These are phyloP conservation scores for Tetramorium simillimum DNA, from an alignment of 1,140 invertebrate genomes.

Conservation along the genomic window DNA sequence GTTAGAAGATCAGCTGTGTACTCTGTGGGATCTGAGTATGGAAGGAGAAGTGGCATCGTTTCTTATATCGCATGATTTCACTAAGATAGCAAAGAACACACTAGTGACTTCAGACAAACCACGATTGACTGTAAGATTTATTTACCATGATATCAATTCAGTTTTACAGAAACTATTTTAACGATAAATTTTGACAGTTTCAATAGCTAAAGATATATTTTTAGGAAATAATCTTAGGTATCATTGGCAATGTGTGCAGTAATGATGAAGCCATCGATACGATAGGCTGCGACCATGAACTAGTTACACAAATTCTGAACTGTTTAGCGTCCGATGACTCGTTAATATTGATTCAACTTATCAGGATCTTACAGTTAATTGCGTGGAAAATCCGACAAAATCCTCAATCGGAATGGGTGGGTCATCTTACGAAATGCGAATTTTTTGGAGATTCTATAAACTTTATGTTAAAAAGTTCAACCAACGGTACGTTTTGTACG, in stretches of 20 bases:
- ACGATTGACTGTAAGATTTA: constrained; percentile 85
- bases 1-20: constrained; percentile 90
- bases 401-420: constrained; percentile 84
- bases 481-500: constrained; percentile 84
- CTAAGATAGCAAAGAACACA: constrained; percentile 86
- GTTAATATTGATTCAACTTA: constrained; percentile 88
- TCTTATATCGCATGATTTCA: constrained; percentile 88
- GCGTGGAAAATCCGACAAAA: constrained; percentile 85
- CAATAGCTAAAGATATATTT: constrained; percentile 51
- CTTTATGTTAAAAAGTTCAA: constrained; percentile 90
- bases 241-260: constrained; percentile 90
- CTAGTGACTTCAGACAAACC: constrained; percentile 84
- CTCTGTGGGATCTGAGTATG: constrained; percentile 92
- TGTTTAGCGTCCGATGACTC: constrained; percentile 87
- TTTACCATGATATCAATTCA: background rate
- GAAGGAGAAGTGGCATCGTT: constrained; percentile 90
- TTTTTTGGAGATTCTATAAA: constrained; percentile 86
- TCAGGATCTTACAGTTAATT: constrained; percentile 87
- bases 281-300: constrained; percentile 81
- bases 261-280: constrained; percentile 83
- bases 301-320: constrained; percentile 85
- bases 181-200: background rate
- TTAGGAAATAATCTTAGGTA: constrained; percentile 90
- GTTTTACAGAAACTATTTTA: background rate
- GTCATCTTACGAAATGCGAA: constrained; percentile 83